Conservation (phyloP, 2,113 vertebrate species). For the Nymphicus hollandicus region DNA sequence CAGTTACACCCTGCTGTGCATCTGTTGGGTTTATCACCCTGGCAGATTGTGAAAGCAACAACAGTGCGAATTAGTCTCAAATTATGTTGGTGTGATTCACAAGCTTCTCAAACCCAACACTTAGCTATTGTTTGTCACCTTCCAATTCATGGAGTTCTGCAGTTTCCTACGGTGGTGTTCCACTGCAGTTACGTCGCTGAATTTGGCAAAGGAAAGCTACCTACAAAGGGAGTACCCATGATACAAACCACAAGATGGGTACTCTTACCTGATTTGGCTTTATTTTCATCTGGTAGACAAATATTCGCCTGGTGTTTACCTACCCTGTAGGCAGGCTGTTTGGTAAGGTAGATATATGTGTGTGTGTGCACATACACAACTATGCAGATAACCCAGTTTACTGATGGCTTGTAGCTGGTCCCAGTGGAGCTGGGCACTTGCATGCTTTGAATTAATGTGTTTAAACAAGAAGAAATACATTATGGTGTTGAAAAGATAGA, state of each 20-base stretch:
- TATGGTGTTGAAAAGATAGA: background rate
- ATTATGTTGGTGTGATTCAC: background rate
- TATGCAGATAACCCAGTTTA: background rate
- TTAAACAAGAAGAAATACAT: background rate
- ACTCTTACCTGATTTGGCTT: background rate
- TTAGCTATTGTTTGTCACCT: background rate
- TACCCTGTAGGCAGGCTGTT: background rate
- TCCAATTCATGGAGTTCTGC: background rate
- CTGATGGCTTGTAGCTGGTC: background rate
- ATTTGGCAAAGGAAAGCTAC: background rate
- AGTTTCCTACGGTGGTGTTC: background rate
- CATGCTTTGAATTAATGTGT: background rate
- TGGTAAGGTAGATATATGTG: background rate
- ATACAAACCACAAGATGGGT: background rate
- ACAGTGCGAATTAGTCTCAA: background rate
- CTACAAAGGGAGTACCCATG: background rate
- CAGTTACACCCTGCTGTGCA: background rate
- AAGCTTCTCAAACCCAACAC: too few relatives aligned
- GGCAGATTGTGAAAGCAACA: background rate
- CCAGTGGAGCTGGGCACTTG: background rate
- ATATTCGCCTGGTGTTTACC: background rate
- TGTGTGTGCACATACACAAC: background rate
- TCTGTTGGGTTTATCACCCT: accelerated
- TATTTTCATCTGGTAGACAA: background rate
- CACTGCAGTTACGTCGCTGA: background rate